Percentiles rank a stretch among this genome's conserved stretches.
These are phyloP conservation scores for Ursus arctos DNA, from an alignment of 2,113 vertebrate species.

Conservation along the genomic window DNA sequence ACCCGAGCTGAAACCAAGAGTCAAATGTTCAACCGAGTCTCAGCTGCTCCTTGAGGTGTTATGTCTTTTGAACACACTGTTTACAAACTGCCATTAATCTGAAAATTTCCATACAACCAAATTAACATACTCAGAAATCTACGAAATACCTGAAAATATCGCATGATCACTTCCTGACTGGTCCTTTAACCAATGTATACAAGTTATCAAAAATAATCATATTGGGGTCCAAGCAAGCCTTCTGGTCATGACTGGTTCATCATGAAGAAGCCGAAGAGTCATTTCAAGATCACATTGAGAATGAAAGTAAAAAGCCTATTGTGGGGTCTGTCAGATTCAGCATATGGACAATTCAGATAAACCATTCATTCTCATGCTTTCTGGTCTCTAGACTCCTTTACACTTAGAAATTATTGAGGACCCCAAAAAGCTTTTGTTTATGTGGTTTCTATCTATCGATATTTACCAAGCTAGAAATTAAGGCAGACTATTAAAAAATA, in stretches of 20 bases:
- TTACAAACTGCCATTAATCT: background rate
- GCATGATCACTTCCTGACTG: background rate
- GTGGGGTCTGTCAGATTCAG: background rate
- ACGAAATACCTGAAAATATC: background rate
- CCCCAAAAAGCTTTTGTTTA: background rate
- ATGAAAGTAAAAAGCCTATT: background rate
- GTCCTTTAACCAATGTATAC: background rate
- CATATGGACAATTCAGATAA: background rate
- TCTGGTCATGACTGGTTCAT: background rate
- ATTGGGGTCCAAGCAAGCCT: background rate
- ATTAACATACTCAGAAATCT: background rate
- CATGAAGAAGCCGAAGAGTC: background rate
- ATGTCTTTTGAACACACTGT: background rate
- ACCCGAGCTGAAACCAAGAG: background rate
- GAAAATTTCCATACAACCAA: background rate
- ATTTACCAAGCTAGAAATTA: conserved; percentile 55
- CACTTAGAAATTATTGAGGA: background rate
- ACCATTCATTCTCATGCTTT: background rate
- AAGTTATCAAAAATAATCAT: background rate
- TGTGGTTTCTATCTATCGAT: background rate
- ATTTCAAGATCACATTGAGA: background rate
- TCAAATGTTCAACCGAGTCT: background rate
- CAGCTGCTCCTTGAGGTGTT: background rate
- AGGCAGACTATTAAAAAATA: conserved; percentile 11
- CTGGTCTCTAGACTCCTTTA: background rate